phyloP scores from a whole-genome alignment of 35 echinoderm and acorn worm genomes.

The Amphiura filiformis region DNA sequence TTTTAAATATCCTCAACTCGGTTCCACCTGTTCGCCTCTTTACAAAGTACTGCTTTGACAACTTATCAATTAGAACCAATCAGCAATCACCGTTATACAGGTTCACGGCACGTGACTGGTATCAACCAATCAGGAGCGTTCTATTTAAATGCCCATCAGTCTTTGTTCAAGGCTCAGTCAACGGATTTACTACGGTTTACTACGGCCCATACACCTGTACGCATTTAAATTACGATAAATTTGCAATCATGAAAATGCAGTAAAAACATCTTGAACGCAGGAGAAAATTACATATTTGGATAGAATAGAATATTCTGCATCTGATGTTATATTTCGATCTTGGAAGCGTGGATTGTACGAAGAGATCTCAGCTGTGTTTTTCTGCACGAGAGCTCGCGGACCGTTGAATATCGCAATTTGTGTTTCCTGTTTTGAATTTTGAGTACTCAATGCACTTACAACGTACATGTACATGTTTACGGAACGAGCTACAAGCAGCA shows the following conservation, averaged over 20 bases:
- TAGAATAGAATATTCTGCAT: neutral
- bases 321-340: neutral
- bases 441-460: neutral
- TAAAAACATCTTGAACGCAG: neutral
- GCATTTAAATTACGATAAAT: neutral
- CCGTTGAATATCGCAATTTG: no score
- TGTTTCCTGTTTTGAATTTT: neutral
- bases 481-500: neutral
- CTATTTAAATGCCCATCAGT: constrained; percentile 77
- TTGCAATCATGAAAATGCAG: neutral
- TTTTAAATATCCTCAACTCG: no score
- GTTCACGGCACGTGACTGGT: constrained; percentile 40
- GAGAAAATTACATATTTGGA: neutral
- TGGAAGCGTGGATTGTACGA: neutral
- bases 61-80: constrained; percentile 68
- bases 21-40: neutral
- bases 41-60: constrained; percentile 67
- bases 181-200: constrained; percentile 86
- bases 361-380: constrained; percentile 7
- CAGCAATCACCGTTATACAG: constrained; percentile 23
- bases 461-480: neutral
- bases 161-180: constrained; percentile 97
- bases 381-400: neutral
- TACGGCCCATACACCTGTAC: constrained; percentile 39
- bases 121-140: constrained; percentile 56